Conservation (phyloP, 2,113 vertebrate genomes). For the Illadopsis cleaveri region DNA sequence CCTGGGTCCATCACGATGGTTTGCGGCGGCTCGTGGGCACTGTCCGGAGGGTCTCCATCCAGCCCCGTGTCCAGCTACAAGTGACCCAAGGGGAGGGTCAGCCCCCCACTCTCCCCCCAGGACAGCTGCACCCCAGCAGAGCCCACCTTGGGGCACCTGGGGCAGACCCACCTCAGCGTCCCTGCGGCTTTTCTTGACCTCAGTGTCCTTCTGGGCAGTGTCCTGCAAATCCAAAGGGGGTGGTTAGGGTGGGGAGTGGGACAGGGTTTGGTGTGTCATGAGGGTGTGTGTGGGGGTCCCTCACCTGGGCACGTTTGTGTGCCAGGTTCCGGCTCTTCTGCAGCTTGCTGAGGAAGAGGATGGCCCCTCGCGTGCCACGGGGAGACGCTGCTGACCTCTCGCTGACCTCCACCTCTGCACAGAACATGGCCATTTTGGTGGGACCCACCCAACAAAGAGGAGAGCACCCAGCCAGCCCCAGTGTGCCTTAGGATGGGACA, state of each 20-base stretch:
- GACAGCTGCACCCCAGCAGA: background rate
- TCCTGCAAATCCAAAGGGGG: background rate
- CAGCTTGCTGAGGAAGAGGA: slow-evolving; percentile 90
- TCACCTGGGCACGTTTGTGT: slow-evolving; percentile 73
- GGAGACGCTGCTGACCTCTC: slow-evolving; percentile 48
- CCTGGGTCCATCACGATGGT: accelerated
- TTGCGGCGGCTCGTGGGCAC: accelerated
- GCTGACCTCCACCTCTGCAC: slow-evolving; percentile 51
- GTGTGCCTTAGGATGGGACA: background rate
- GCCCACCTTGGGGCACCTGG: accelerated
- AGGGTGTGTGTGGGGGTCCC: background rate
- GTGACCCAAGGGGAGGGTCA: background rate
- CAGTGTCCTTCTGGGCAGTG: background rate
- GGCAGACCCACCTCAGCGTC: background rate
- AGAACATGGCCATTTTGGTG: background rate
- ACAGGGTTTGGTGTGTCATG: accelerated
- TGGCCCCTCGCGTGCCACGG: slow-evolving; percentile 72
- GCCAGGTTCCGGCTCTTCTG: slow-evolving; percentile 80
- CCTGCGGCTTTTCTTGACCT: slow-evolving; percentile 29
- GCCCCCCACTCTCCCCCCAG: background rate
- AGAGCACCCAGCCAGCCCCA: background rate
- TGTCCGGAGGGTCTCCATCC: background rate
- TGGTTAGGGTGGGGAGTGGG: background rate
- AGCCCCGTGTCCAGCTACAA: background rate
- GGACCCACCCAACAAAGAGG: background rate